Base-by-base conservation (phyloP, 2,888 invertebrate species). In the Sinohyriopsis cumingii region DNA sequence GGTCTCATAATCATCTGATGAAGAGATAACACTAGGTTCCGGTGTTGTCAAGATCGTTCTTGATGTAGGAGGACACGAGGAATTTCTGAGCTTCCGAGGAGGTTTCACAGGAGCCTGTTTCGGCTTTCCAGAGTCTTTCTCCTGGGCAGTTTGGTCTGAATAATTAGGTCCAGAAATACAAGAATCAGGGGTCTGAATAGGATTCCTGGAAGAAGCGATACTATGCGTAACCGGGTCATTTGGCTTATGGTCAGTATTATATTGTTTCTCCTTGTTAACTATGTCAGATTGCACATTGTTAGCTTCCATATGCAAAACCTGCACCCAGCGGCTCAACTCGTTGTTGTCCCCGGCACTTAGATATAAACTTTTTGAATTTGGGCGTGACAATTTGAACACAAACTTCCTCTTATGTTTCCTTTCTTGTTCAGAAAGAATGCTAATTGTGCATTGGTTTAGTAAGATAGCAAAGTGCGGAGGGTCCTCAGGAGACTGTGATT, bases 341-440 rank as follows among this genome's bases (percentile, higher is more conserved):
- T 68, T 70, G 33, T 77, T 73, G 55, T 83, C 81, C 20, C 77
- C 75, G 7, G 83, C 81, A 69, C 79, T 82, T 0, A 85, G 70
- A 73, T 81, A 82, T 65, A 84, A 77, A 71, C 79, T 83, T 63
- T 81, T 80, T 53, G 79, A 72, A 62, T 77, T 78, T 63, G 77
- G 73, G 73, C 84, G 85, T 60, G 79, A 77, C 19, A 86, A 63
- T 65, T 84, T 86, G 72, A 86, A 84, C 33, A 83, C 77, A 69
- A 80, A 81, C 60, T 77, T 65, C 60, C 76, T 81, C 72, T 81
- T 81, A 24, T 79, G 77, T 20, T 79, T 71, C 64, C 77, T 79
- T 15, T 81, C 80, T 22, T 72, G 68, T 20, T 82, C 77, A 0
- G 80, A 68, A 4, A 81, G 72, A 67, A 82, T 83, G 4, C 75